These are phyloP conservation scores for Nematopogon swammerdamellus DNA, from an alignment of 2,888 invertebrate species.

Conservation along the genomic window DNA sequence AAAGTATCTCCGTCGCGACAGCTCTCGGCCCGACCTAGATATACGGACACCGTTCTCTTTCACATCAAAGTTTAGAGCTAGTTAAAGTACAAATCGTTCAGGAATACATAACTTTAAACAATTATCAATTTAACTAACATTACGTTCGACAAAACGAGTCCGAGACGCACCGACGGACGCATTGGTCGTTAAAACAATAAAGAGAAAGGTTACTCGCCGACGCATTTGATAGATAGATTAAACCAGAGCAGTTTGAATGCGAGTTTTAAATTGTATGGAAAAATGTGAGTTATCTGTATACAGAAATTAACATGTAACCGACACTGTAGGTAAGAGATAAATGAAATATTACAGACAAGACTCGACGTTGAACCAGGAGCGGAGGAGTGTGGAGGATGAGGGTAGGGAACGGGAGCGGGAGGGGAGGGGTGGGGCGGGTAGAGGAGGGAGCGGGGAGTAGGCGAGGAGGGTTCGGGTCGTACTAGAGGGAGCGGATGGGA, in stretches of 20 bases:
- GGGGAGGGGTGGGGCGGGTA: slow-evolving; percentile 13
- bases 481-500: slow-evolving; percentile 5
- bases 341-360: no score
- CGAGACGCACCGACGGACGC: slow-evolving; percentile 45
- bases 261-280: no score
- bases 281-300: no score
- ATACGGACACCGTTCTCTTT: slow-evolving; percentile 52
- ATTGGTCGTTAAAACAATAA: slow-evolving; percentile 39
- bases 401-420: slow-evolving; percentile 21
- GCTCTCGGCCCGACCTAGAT: slow-evolving; percentile 23
- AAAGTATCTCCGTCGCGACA: no score
- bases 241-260: no score
- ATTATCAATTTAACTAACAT: slow-evolving; percentile 51
- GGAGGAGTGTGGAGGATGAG: slow-evolving; percentile 24
- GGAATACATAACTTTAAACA: slow-evolving; percentile 47
- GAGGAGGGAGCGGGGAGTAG: slow-evolving; percentile 12
- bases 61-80: slow-evolving; percentile 53
- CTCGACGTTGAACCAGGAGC: slow-evolving; percentile 16
- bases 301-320: no score
- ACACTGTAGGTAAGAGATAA: no score
- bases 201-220: slow-evolving; percentile 34
- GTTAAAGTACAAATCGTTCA: slow-evolving; percentile 55
- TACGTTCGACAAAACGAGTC: slow-evolving; percentile 45
- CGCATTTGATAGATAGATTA: background rate
- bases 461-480: no score